Evolutionary conservation across 2,113 vertebrate genomes (phyloP), one percentile per base, ranked within the genome.

Genomic region (Atractosteus spatula): DNA sequence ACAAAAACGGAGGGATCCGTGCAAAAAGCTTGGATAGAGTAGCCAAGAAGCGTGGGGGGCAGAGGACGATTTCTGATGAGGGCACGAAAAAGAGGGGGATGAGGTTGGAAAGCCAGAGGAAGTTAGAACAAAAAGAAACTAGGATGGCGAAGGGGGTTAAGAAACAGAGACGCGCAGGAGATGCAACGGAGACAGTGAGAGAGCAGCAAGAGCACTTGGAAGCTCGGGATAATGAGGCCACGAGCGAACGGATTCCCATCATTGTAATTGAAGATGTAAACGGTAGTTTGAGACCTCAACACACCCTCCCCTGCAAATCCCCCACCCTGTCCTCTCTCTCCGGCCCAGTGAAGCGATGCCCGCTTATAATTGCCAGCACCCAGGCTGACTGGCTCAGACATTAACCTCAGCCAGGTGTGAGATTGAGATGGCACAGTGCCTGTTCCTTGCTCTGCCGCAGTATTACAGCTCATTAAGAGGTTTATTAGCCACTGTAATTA

Each of bases 401-500:
- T 7, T 72, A 83, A 72, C 82, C 74, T 68, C 54, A 78, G 73
- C 77, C 82, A 77, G 74, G 77, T 83, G 84, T 89, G 83, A 86
- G 77, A 84, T 76, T 82, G 73, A 85, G 83, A 85, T 81, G 82
- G 80, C 84, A 77, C 5, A 2, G 8, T 3, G 74, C 83, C 81
- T 59, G 45, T 14, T 16, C 81, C 51, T 44, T 17, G 44, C 56
- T 62, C 63, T 57, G 71, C 62, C 64, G 41, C 62, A 14, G 64
- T 66, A 29, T 67, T 55, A 13, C 63, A 57, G 72, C 86, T 87
- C 83, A 89, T 90, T 89, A 88, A 82, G 80, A 83, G 81, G 78
- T 81, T 85, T 82, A 91, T 91, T 89, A 89, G 85, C 78, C 76
- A 79, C 82, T 66, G 81, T 88, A 85, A 90, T 90, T 86, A 90